A percentile compares a stretch with the other conserved stretches of the same genome.
phyloP scores from a whole-genome alignment of 2,888 invertebrate genomes.

The Idaea dimidiata region DNA sequence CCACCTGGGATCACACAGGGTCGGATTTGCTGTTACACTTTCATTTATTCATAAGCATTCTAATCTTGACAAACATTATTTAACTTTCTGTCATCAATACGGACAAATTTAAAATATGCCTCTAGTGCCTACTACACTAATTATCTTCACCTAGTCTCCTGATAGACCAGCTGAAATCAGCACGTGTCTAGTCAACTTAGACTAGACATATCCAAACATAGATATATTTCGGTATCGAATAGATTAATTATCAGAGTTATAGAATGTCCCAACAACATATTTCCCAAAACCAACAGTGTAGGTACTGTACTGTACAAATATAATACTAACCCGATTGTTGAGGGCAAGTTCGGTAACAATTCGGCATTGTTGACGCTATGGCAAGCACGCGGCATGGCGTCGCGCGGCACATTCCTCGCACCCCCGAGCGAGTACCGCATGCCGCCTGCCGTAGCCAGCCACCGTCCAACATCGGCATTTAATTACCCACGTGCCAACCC shows the following conservation, averaged over 20 bases:
- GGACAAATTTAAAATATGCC: neutral
- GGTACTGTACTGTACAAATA: slow-evolving; percentile 21
- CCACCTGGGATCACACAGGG: slow-evolving; percentile 79
- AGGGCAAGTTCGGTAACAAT: slow-evolving; percentile 58
- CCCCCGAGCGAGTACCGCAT: slow-evolving; percentile 50
- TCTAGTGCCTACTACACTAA: neutral
- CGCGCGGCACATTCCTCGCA: slow-evolving; percentile 37
- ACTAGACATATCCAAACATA: neutral
- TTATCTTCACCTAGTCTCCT: neutral
- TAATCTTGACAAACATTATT: neutral
- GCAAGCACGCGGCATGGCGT: slow-evolving; percentile 49
- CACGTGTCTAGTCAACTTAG: neutral
- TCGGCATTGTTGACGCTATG: slow-evolving; percentile 51
- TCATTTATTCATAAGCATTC: slow-evolving; percentile 9
- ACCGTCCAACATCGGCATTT: slow-evolving; percentile 65
- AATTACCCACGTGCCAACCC: slow-evolving; percentile 74
- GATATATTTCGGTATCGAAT: neutral
- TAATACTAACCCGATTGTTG: slow-evolving; percentile 32
- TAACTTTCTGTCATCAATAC: neutral
- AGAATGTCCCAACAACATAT: slow-evolving; percentile 18
- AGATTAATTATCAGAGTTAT: neutral
- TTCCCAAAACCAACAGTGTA: slow-evolving; percentile 15
- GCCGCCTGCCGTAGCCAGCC: slow-evolving; percentile 53
- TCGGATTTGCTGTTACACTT: slow-evolving; percentile 43
- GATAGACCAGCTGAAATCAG: neutral